phyloP scores from a whole-genome alignment of 2,888 invertebrate species.

The Pseudococcus longispinus region DNA sequence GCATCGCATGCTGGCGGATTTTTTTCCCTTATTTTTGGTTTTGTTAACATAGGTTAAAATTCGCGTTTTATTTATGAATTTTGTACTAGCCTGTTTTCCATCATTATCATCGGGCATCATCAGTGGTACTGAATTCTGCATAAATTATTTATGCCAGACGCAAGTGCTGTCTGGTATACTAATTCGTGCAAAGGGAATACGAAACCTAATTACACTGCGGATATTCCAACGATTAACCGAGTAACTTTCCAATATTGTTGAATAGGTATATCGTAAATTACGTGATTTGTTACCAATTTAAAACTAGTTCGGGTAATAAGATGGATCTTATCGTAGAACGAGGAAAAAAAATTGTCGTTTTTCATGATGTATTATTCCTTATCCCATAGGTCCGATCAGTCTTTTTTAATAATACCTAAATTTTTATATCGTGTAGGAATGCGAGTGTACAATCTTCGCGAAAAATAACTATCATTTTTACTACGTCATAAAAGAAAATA shows the following conservation, averaged over 20 bases:
- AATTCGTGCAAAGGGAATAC: constrained; percentile 40
- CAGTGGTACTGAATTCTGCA: constrained; percentile 36
- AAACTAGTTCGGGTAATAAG: neutral
- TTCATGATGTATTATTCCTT: constrained; percentile 25
- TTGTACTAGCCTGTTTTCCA: constrained; percentile 22
- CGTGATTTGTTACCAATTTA: constrained; percentile 12
- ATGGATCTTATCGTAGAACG: neutral
- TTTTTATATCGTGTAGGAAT: constrained; percentile 24
- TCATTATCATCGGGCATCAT: constrained; percentile 36
- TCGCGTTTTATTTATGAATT: constrained; percentile 25
- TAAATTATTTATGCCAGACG: constrained; percentile 37
- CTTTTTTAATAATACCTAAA: constrained; percentile 39
- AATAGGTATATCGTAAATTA: neutral
- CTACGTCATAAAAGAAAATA: constrained; percentile 43
- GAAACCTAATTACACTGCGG: constrained; percentile 21
- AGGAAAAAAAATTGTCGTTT: constrained; percentile 4
- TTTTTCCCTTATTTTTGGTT: neutral
- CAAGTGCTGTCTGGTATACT: constrained; percentile 24
- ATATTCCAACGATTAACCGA: constrained; percentile 17
- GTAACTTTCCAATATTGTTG: neutral
- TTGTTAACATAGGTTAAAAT: neutral
- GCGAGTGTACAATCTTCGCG: constrained; percentile 30
- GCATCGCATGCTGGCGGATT: neutral
- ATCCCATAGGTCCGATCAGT: constrained; percentile 37
- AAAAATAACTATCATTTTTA: constrained; percentile 34